Percentiles rank a stretch among this genome's conserved stretches.
These are phyloP conservation scores for Isurus oxyrinchus DNA, from an alignment of 2,113 vertebrate species.

Conservation along the genomic window DNA sequence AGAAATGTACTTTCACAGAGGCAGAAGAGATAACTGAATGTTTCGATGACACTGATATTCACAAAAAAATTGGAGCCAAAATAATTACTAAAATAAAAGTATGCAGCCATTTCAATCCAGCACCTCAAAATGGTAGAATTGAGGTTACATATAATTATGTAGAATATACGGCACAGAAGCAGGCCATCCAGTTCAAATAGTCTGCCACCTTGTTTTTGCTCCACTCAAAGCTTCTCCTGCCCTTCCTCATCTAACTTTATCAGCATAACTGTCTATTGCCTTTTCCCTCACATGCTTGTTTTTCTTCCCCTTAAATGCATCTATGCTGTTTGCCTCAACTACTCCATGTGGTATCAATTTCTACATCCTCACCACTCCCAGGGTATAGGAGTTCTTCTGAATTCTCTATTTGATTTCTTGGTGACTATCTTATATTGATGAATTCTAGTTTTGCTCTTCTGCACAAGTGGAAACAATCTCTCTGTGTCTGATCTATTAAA, in stretches of 20 bases:
- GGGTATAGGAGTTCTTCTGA: background rate
- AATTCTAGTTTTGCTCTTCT: background rate
- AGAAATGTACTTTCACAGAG: background rate
- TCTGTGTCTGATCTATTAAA: background rate
- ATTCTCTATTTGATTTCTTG: background rate
- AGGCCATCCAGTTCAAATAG: background rate
- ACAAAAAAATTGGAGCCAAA: background rate
- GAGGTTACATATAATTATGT: background rate
- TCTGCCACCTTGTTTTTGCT: background rate
- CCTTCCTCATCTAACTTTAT: background rate
- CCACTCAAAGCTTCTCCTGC: background rate
- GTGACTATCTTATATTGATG: background rate
- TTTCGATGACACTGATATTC: background rate
- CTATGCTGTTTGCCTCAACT: background rate
- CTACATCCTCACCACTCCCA: background rate
- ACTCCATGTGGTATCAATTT: background rate
- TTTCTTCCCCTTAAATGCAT: background rate
- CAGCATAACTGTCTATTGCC: background rate
- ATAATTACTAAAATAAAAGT: constrained; percentile 10
- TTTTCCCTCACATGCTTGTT: background rate
- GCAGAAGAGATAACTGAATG: background rate
- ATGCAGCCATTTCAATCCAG: background rate
- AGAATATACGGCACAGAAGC: background rate
- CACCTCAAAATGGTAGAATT: background rate
- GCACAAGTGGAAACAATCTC: background rate